Evolutionary conservation across 2,113 vertebrate species (phyloP).

Genomic region (Candoia aspera): DNA sequence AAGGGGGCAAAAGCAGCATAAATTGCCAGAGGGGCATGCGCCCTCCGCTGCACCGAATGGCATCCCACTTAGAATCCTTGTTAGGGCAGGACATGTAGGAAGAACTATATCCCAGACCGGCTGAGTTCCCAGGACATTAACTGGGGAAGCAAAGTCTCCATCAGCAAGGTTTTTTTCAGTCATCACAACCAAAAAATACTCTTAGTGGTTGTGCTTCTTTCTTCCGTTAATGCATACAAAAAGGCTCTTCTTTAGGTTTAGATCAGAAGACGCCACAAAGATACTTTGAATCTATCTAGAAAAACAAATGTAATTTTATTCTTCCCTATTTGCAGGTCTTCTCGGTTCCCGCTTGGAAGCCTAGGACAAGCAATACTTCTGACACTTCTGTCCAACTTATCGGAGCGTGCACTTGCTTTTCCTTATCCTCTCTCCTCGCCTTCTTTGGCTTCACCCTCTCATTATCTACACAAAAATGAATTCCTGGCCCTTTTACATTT

Average conservation of each 20-base stretch:
- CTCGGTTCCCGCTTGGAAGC: neutral
- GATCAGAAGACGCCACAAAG: neutral
- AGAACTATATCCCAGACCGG: neutral
- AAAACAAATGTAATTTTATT: neutral
- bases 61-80: neutral
- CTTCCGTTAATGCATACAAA: neutral
- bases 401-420: slow-evolving; percentile 5
- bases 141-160: neutral
- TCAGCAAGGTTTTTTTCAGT: neutral
- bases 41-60: neutral
- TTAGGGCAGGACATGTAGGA: neutral
- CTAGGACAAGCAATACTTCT: neutral
- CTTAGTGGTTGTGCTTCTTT: neutral
- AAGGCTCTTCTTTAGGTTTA: neutral
- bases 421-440: neutral
- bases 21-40: neutral
- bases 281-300: neutral
- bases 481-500: neutral
- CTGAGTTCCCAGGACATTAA: neutral
- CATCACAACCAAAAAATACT: neutral
- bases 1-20: neutral
- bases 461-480: slow-evolving; percentile 11
- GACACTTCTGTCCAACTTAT: neutral
- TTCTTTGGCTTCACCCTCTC: neutral
- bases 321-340: neutral